These are phyloP conservation scores for Diplodus puntazzo DNA, from an alignment of 2,797 vertebrate genomes.

Conservation along the genomic window DNA sequence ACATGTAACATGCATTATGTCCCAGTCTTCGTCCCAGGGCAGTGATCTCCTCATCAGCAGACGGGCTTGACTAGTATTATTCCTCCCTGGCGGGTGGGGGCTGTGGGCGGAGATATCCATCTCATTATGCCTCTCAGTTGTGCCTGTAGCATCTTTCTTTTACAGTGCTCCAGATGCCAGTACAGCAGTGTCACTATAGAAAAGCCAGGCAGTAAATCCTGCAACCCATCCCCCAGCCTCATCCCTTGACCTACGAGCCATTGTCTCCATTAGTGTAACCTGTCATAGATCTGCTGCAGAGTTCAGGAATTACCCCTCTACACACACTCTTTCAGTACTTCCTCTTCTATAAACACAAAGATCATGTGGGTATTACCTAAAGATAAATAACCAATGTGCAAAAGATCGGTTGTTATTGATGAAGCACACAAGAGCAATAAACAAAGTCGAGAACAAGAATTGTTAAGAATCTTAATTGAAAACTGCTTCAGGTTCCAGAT, in stretches of 20 bases:
- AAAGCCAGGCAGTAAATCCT: slow-evolving; percentile 65
- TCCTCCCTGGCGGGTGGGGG: slow-evolving; percentile 47
- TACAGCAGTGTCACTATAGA: slow-evolving; percentile 57
- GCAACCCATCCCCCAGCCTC: slow-evolving; percentile 30
- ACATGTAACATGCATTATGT: background rate
- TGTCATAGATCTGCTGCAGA: slow-evolving; percentile 32
- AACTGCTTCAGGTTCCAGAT: background rate
- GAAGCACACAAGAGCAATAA: background rate
- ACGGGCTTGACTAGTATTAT: slow-evolving; percentile 48
- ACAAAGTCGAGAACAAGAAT: background rate
- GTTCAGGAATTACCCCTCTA: slow-evolving; percentile 52
- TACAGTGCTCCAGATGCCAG: slow-evolving; percentile 65
- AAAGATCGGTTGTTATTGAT: background rate
- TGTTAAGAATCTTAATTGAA: background rate
- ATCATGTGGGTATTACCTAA: background rate
- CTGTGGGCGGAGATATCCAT: slow-evolving; percentile 60
- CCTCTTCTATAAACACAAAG: background rate
- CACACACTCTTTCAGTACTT: slow-evolving; percentile 5
- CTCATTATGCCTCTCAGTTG: slow-evolving; percentile 64
- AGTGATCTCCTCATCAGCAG: slow-evolving; percentile 55
- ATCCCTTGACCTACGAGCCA: slow-evolving; percentile 58
- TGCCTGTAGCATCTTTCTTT: slow-evolving; percentile 57
- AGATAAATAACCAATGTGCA: background rate
- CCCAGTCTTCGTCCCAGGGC: slow-evolving; percentile 33
- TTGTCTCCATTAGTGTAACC: slow-evolving; percentile 61